These are phyloP conservation scores for Melinaea menophilus DNA, from an alignment of 2,888 invertebrate genomes.

Conservation along the genomic window DNA sequence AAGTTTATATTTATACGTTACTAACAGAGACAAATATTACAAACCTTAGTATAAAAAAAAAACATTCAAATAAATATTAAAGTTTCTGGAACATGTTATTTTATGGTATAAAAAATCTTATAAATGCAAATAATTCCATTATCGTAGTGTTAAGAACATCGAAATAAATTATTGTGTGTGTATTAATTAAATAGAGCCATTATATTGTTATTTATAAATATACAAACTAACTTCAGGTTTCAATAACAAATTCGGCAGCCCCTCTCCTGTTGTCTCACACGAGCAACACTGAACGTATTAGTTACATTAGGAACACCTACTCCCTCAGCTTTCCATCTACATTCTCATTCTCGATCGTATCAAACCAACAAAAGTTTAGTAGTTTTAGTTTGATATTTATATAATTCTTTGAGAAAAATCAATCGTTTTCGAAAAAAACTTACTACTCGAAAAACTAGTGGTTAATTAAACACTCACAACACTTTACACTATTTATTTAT, in stretches of 20 bases:
- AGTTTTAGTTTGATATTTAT: neutral
- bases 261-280: conserved; percentile 35
- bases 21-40: neutral
- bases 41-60: neutral
- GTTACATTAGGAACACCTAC: conserved; percentile 44
- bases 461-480: no score
- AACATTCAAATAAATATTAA: neutral
- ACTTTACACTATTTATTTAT: no score
- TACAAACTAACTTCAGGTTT: conserved; percentile 38
- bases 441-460: conserved; percentile 82
- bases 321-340: conserved; percentile 27
- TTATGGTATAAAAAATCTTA: neutral
- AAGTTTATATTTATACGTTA: neutral
- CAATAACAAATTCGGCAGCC: conserved; percentile 43
- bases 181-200: neutral
- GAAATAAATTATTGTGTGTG: neutral
- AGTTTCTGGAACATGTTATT: neutral
- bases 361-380: conserved; percentile 7
- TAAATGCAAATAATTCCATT: neutral
- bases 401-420: conserved; percentile 23
- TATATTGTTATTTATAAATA: conserved; percentile 16
- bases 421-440: conserved; percentile 26
- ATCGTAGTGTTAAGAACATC: neutral
- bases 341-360: conserved; percentile 19
- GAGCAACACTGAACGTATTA: conserved; percentile 27